phyloP scores from a whole-genome alignment of 2,888 invertebrate species.

The Notodonta ziczac region DNA sequence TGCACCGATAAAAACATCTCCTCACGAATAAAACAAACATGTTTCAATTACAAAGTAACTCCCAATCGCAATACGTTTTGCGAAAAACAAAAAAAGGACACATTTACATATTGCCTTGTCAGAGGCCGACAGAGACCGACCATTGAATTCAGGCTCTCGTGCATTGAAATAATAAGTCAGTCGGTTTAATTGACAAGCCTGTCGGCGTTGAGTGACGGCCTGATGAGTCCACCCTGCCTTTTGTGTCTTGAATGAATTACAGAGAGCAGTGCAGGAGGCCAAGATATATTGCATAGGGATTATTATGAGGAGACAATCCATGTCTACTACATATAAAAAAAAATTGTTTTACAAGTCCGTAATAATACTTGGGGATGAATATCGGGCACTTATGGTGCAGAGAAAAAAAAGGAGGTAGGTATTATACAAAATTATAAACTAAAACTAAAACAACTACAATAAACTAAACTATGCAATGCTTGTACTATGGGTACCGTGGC shows the following conservation, averaged over 20 bases:
- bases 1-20: not conserved
- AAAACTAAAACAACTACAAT: too few species aligned
- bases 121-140: not conserved
- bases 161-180: conserved; percentile 14
- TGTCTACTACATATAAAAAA: too few species aligned
- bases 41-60: not conserved
- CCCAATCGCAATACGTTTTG: not conserved
- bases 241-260: not conserved
- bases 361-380: too few species aligned
- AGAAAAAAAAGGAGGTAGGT: too few species aligned
- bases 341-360: too few species aligned
- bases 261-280: not conserved
- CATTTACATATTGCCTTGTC: conserved; percentile 4
- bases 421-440: too few species aligned
- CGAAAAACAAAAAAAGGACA: not conserved
- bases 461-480: too few species aligned
- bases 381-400: too few species aligned
- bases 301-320: not conserved
- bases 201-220: conserved; percentile 3
- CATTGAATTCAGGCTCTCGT: conserved; percentile 6
- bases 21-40: not conserved
- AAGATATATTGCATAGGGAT: not conserved
- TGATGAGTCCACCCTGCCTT: conserved; percentile 5
- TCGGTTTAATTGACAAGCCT: conserved; percentile 8
- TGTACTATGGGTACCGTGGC: too few species aligned